These are phyloP conservation scores for Zaprionus ghesquierei DNA, from an alignment of 1,140 invertebrate genomes.

Conservation along the genomic window DNA sequence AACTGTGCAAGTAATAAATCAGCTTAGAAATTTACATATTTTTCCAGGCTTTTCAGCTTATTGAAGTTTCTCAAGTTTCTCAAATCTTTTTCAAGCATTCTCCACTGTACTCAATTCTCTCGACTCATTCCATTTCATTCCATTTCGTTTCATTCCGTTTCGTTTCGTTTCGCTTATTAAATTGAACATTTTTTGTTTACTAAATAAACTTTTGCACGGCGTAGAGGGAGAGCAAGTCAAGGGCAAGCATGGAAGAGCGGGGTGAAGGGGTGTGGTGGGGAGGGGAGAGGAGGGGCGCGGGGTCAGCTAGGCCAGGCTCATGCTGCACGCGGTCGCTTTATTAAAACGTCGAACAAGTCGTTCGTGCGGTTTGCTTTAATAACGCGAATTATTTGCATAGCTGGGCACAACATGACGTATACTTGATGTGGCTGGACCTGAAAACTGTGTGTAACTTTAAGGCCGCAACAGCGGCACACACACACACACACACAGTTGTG, in stretches of 20 bases:
- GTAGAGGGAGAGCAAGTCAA: background rate
- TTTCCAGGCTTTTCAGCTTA: background rate
- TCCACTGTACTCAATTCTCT: background rate
- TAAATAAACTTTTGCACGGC: background rate
- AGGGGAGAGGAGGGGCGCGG: background rate
- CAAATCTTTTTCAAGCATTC: background rate
- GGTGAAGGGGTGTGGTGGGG: background rate
- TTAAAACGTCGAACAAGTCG: constrained; percentile 31
- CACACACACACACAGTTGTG: background rate
- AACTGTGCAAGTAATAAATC: background rate
- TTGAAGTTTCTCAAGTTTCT: background rate
- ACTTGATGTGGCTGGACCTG: constrained; percentile 34
- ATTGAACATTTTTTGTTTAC: background rate
- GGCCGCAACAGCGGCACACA: background rate
- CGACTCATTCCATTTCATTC: background rate
- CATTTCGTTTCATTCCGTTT: background rate
- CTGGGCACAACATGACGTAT: constrained; percentile 48
- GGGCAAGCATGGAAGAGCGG: background rate
- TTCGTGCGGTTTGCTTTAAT: constrained; percentile 32
- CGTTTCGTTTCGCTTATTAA: background rate
- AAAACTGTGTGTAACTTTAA: constrained; percentile 18
- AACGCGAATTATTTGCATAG: constrained; percentile 46
- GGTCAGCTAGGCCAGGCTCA: background rate
- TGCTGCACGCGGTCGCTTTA: constrained; percentile 23
- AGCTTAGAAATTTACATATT: background rate